A percentile compares a stretch with the other conserved stretches of the same genome.
Conservation (phyloP, 2,113 vertebrate species). For the Phyllostomus hastatus region DNA sequence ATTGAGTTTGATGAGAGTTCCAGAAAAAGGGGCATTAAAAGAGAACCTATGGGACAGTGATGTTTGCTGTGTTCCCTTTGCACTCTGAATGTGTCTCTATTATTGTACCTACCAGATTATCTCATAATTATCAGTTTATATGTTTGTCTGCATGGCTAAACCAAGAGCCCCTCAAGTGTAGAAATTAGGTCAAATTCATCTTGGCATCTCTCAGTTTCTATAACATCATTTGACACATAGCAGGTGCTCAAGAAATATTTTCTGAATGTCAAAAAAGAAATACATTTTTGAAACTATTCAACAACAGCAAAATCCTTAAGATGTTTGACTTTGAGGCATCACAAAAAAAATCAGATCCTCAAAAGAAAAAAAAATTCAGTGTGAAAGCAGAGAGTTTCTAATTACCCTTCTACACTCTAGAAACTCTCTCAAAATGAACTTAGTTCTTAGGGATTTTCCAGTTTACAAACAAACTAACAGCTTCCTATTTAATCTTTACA, state of each 20-base stretch:
- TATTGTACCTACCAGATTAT: background rate
- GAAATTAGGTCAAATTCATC: background rate
- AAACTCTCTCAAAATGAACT: background rate
- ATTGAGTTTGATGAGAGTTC: background rate
- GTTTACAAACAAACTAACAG: constrained; percentile 8
- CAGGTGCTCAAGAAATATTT: background rate
- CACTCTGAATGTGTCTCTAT: background rate
- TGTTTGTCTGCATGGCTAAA: background rate
- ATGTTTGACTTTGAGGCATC: constrained; percentile 9
- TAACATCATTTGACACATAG: background rate
- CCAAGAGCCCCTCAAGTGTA: background rate
- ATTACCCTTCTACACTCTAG: background rate
- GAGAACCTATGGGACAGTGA: background rate
- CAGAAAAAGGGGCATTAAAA: background rate
- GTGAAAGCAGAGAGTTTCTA: background rate
- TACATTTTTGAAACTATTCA: background rate
- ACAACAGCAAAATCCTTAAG: constrained; percentile 33
- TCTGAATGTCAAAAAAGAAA: constrained; percentile 9
- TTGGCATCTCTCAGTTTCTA: background rate
- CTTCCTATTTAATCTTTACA: background rate
- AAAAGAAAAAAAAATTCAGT: background rate
- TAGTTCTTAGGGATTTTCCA: background rate
- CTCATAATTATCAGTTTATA: background rate
- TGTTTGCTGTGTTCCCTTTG: background rate
- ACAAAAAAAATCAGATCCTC: background rate